These are phyloP conservation scores for Lagodon rhomboides DNA, from an alignment of 2,797 vertebrate species.

Conservation along the genomic window DNA sequence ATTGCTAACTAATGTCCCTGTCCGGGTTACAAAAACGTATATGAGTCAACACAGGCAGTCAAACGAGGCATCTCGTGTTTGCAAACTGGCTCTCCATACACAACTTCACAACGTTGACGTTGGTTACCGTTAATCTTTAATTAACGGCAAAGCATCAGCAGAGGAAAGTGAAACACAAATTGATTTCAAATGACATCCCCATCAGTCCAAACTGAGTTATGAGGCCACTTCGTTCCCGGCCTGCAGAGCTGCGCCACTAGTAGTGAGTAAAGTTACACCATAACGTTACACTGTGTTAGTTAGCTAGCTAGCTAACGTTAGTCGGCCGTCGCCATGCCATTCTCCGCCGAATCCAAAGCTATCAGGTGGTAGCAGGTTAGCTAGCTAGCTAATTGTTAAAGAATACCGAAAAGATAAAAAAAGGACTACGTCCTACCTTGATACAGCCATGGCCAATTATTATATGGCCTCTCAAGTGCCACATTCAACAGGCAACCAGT, in stretches of 20 bases:
- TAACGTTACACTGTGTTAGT: conserved; percentile 15
- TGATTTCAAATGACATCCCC: background rate
- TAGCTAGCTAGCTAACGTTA: conserved; percentile 21
- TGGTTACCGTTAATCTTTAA: background rate
- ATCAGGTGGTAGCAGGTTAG: conserved; percentile 56
- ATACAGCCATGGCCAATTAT: conserved; percentile 83
- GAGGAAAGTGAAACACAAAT: background rate
- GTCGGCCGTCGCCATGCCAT: conserved; percentile 56
- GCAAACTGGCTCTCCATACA: background rate
- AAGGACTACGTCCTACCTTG: conserved; percentile 78
- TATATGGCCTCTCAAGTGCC: conserved; percentile 47
- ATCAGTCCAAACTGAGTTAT: background rate
- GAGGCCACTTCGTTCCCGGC: background rate
- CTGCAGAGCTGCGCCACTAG: background rate
- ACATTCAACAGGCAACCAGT: conserved; percentile 60
- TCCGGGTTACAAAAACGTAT: background rate
- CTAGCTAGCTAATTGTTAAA: conserved; percentile 48
- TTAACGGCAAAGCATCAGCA: background rate
- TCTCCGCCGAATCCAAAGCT: conserved; percentile 50
- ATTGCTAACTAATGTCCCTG: background rate
- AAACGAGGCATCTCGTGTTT: background rate
- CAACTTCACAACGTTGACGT: background rate
- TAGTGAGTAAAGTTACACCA: background rate
- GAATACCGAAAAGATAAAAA: background rate
- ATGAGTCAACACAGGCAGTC: background rate